Conservation (phyloP, 2,888 invertebrate genomes). For the Cheilosia variabilis region DNA sequence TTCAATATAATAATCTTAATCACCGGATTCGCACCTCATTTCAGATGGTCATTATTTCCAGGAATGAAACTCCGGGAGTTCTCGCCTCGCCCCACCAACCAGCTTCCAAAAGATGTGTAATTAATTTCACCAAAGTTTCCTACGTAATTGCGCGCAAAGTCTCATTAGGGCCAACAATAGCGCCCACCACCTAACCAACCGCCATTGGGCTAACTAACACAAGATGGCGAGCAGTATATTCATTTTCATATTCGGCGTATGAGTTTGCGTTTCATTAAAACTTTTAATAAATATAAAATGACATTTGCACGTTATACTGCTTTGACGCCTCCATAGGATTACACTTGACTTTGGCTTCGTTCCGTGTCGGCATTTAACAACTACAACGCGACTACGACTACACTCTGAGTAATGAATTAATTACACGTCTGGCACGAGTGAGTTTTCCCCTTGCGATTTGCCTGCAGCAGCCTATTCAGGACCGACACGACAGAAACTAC, state of each 20-base stretch:
- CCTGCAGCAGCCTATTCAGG: slow-evolving; percentile 51
- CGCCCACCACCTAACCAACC: slow-evolving; percentile 5
- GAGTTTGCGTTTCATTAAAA: slow-evolving; percentile 65
- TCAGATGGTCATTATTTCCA: slow-evolving; percentile 31
- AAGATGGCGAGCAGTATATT: slow-evolving; percentile 9
- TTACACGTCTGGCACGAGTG: slow-evolving; percentile 57
- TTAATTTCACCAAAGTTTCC: slow-evolving; percentile 52
- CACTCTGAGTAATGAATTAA: slow-evolving; percentile 57
- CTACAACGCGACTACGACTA: slow-evolving; percentile 41
- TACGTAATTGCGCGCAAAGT: slow-evolving; percentile 46
- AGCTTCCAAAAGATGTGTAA: slow-evolving; percentile 45
- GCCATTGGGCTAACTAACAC: neutral
- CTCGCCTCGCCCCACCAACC: neutral
- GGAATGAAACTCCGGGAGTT: slow-evolving; percentile 9
- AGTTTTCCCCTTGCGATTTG: slow-evolving; percentile 34
- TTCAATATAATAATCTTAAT: slow-evolving; percentile 50
- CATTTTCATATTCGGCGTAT: slow-evolving; percentile 27
- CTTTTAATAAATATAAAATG: slow-evolving; percentile 65
- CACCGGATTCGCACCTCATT: slow-evolving; percentile 50
- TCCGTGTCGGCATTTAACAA: slow-evolving; percentile 15
- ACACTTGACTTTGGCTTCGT: slow-evolving; percentile 55
- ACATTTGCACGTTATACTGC: slow-evolving; percentile 53
- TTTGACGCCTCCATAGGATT: slow-evolving; percentile 48
- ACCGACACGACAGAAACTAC: slow-evolving; percentile 18
- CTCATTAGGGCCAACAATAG: slow-evolving; percentile 59